Percentiles rank a stretch among this genome's conserved stretches.
Evolutionary conservation across 2,888 invertebrate genomes (phyloP).

Genomic region (Synergus itoensis): DNA sequence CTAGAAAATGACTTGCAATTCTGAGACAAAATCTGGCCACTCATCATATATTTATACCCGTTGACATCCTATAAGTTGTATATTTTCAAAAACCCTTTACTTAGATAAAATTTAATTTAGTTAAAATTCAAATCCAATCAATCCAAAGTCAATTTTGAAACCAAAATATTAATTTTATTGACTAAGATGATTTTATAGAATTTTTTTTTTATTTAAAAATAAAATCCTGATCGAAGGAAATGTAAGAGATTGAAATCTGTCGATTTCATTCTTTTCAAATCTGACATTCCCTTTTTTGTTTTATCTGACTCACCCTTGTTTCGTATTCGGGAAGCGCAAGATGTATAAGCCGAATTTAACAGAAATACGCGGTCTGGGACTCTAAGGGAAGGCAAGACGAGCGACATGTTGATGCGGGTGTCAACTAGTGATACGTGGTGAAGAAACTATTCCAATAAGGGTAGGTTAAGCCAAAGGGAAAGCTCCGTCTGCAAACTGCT

Average conservation of each 20-base stretch:
- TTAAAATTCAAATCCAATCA: not conserved
- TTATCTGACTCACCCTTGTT: not conserved
- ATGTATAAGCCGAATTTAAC: no score
- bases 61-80: no score
- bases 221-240: not conserved
- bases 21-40: no score
- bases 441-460: slow-evolving; percentile 54
- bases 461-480: slow-evolving; percentile 45
- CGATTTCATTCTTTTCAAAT: not conserved
- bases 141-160: no score
- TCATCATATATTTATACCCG: no score
- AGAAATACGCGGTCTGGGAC: no score
- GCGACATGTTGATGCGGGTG: slow-evolving; percentile 41
- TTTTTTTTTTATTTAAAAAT: not conserved
- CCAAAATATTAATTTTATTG: no score
- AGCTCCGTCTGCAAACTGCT: slow-evolving; percentile 48
- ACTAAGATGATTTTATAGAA: not conserved
- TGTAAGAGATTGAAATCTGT: not conserved
- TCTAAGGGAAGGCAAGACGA: slow-evolving; percentile 31
- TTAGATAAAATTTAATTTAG: no score
- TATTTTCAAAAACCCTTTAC: no score
- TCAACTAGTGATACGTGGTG: slow-evolving; percentile 44
- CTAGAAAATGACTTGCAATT: no score
- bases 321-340: no score
- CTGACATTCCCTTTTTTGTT: not conserved